These are phyloP conservation scores for Emydocephalus ijimae DNA, from an alignment of 2,113 vertebrate species.

Conservation along the genomic window DNA sequence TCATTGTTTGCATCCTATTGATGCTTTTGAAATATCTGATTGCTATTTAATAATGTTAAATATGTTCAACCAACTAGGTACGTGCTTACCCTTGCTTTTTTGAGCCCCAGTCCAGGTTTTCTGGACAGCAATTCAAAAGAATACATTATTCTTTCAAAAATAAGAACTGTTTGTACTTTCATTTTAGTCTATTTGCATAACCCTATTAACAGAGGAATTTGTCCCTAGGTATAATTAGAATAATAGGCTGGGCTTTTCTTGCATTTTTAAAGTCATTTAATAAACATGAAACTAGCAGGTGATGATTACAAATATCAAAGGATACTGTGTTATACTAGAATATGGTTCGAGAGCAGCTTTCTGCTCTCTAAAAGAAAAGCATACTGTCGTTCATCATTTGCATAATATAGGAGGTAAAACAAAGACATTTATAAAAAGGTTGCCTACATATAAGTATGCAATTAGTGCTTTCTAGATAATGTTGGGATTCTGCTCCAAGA, in stretches of 20 bases:
- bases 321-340: slow-evolving; percentile 26
- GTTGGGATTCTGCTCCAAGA: not conserved
- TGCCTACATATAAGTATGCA: slow-evolving; percentile 30
- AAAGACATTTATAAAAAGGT: slow-evolving; percentile 23
- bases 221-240: slow-evolving; percentile 22
- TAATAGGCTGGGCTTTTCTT: slow-evolving; percentile 33
- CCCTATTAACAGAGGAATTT: slow-evolving; percentile 35
- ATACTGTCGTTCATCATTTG: slow-evolving; percentile 25
- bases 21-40: not conserved
- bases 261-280: slow-evolving; percentile 40
- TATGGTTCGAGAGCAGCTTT: slow-evolving; percentile 36
- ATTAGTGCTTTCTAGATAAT: not conserved
- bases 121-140: not conserved
- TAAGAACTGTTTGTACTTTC: slow-evolving; percentile 16
- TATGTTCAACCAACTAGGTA: not conserved
- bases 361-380: slow-evolving; percentile 33
- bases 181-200: slow-evolving; percentile 44
- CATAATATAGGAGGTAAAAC: slow-evolving; percentile 17
- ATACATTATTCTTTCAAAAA: slow-evolving; percentile 20
- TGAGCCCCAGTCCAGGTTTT: not conserved
- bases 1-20: not conserved
- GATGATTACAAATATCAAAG: slow-evolving; percentile 26
- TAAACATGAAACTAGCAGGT: slow-evolving; percentile 38
- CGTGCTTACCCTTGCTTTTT: not conserved
- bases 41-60: not conserved